Base-by-base conservation (phyloP, 2,797 vertebrate genomes). In the Muraenolepis orangiensis region DNA sequence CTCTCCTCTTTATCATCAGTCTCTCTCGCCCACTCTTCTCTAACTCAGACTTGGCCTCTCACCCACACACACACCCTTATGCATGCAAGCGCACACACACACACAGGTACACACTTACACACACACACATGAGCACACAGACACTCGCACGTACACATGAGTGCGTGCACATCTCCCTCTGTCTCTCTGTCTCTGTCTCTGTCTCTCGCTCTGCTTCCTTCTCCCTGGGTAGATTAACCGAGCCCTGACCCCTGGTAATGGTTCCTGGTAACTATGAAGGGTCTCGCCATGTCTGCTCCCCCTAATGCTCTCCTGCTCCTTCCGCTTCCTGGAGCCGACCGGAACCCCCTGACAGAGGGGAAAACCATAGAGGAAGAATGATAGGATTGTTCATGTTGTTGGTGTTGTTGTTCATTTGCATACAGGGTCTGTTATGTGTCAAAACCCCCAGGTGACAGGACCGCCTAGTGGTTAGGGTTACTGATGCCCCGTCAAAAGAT, bases 201-300 rank as follows among this genome's bases (percentile, higher is more conserved):
- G n/a, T 46, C 72, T 80, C 38, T 66, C 68, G 36, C 69, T 18
- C 69, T 69, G 12, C 16, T 26, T 8, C 29, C 16, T 67, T 30
- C 67, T 75, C 68, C 16, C 46, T 30, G 38, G 76, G 13, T 81
- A 64, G 78, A 83, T 87, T 89, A 88, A 88, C 87, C 87, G 80
- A 64, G 76, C 40, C 79, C 71, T 90, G 88, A 92, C 89, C 89
- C 88, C 80, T 82, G 73, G 84, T 87, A 86, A 87, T 89, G 76
- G 70, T 66, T 81, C 77, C 76, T 88, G n/a, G n/a, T n/a, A 72
- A 73, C 78, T 79, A 77, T 78, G 80, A 67, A 67, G 28, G 66
- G 66, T 67, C 29, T 20, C 89, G 82, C 83, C 85, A 85, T 80
- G 70, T 86, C 80, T 80, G 83, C 68, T 75, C 74, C 86, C 84